Evolutionary conservation across 2,888 invertebrate species (phyloP).

Genomic region (Idaea straminata): DNA sequence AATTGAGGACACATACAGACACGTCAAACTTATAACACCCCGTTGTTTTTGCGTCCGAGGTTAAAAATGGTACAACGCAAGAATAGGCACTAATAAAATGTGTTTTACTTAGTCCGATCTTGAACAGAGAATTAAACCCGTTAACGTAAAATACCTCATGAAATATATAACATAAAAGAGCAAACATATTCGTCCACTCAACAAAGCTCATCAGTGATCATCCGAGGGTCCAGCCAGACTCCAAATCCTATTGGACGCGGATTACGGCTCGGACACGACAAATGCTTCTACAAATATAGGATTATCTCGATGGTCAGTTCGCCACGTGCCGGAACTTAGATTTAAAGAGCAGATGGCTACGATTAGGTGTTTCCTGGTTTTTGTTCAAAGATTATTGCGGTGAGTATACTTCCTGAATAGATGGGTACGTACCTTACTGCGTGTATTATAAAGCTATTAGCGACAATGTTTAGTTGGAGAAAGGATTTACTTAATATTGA

Average conservation of each 20-base stretch:
- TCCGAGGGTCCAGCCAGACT: conserved; percentile 22
- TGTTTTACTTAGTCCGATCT: not conserved
- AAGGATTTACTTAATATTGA: not conserved
- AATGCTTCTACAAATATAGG: conserved; percentile 61
- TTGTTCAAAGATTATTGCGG: not conserved
- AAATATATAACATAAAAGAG: not conserved
- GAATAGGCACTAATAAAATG: not conserved
- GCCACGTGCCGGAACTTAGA: conserved; percentile 36
- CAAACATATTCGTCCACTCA: not conserved
- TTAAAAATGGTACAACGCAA: too few species aligned
- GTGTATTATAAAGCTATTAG: not conserved
- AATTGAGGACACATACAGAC: too few species aligned
- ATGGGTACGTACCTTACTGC: not conserved
- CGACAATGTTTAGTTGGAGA: not conserved
- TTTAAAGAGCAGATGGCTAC: conserved; percentile 37
- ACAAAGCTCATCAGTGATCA: conserved; percentile 37
- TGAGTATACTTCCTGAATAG: not conserved
- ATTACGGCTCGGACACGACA: conserved; percentile 62
- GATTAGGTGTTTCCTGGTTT: not conserved
- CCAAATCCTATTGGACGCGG: conserved; percentile 62
- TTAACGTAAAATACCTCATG: not conserved
- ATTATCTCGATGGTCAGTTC: conserved; percentile 48
- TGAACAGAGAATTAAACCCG: not conserved
- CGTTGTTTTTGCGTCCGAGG: too few species aligned
- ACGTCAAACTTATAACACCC: too few species aligned